Percentiles rank a stretch among this genome's conserved stretches.
Conservation (phyloP, 2,797 vertebrate genomes). For the Falco berigora region DNA sequence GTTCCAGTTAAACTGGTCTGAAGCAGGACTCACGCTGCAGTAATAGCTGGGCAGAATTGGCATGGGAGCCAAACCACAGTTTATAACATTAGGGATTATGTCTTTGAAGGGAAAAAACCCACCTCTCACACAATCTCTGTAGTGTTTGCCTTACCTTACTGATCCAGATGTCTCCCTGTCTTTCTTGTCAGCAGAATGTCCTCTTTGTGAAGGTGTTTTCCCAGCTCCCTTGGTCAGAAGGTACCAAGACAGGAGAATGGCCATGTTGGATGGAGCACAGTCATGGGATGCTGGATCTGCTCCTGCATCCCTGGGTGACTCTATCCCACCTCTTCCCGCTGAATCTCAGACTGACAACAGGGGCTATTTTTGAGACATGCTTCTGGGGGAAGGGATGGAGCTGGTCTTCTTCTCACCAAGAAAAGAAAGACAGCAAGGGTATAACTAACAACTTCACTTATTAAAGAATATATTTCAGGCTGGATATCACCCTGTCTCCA, state of each 20-base stretch:
- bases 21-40: background rate
- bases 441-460: background rate
- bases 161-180: background rate
- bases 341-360: background rate
- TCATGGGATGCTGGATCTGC: background rate
- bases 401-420: background rate
- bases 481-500: background rate
- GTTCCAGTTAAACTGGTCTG: background rate
- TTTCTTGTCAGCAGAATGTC: background rate
- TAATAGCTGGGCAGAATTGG: background rate
- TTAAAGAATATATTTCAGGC: background rate
- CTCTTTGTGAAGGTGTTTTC: background rate
- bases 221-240: background rate
- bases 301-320: background rate
- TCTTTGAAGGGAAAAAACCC: background rate
- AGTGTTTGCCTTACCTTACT: background rate
- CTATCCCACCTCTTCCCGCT: background rate
- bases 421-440: background rate
- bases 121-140: background rate
- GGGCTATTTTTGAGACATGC: background rate
- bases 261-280: accelerated
- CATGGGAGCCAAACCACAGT: background rate
- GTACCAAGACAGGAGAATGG: background rate
- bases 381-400: background rate
- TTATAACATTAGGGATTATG: slow-evolving; percentile 1